Percentiles rank a stretch among this genome's conserved stretches.
These are phyloP conservation scores for Atopsyche davidsoni DNA, from an alignment of 1,140 invertebrate species.

Conservation along the genomic window DNA sequence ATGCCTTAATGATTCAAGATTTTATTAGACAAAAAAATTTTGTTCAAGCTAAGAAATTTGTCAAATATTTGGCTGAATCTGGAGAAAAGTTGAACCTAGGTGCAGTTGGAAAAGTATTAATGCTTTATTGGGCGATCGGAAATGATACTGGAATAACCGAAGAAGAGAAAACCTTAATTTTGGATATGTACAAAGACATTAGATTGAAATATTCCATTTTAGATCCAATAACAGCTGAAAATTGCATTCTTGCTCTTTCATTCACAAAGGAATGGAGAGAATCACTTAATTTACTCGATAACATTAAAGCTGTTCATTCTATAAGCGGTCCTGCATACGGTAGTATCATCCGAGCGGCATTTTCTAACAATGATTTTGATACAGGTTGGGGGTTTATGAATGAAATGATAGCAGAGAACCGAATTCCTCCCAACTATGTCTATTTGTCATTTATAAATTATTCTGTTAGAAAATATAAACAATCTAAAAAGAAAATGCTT, in stretches of 20 bases:
- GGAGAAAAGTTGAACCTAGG: constrained; percentile 48
- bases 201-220: constrained; percentile 50
- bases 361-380: constrained; percentile 48
- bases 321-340: constrained; percentile 40
- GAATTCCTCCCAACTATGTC: constrained; percentile 31
- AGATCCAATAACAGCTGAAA: constrained; percentile 52
- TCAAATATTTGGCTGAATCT: constrained; percentile 47
- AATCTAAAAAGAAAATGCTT: constrained; percentile 35
- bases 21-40: constrained; percentile 41
- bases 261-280: constrained; percentile 57
- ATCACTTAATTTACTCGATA: constrained; percentile 52
- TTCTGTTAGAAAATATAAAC: constrained; percentile 41
- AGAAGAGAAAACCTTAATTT: constrained; percentile 50
- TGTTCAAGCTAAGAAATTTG: constrained; percentile 50
- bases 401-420: constrained; percentile 36
- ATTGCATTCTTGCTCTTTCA: constrained; percentile 54
- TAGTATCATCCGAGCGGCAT: constrained; percentile 48
- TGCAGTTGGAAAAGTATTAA: constrained; percentile 49
- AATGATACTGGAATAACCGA: constrained; percentile 37
- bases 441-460: constrained; percentile 45
- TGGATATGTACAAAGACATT: constrained; percentile 48
- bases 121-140: constrained; percentile 43
- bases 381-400: constrained; percentile 51
- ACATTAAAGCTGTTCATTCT: constrained; percentile 43
- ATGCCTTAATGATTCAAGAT: constrained; percentile 50